phyloP scores from a whole-genome alignment of 1,140 invertebrate genomes.

The Drosophila hydei region DNA sequence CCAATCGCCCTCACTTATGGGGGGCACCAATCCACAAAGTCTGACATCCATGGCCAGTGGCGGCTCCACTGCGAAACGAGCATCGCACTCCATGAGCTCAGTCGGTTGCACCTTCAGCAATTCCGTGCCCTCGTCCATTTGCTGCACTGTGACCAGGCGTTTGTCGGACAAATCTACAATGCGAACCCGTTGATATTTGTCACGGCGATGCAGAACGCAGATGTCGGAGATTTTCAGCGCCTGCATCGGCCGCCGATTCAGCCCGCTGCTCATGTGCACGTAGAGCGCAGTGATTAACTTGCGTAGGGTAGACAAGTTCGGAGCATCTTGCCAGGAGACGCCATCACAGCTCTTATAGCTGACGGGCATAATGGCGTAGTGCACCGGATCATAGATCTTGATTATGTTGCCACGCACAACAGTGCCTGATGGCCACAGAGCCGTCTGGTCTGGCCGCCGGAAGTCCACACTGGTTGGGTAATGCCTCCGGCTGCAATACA shows the following conservation, averaged over 20 bases:
- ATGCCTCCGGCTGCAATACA: constrained; percentile 42
- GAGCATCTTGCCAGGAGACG: constrained; percentile 19
- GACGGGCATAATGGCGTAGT: constrained; percentile 37
- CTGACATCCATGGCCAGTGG: constrained; percentile 49
- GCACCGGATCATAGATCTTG: constrained; percentile 32
- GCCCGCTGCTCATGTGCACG: constrained; percentile 25
- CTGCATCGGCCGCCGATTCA: neutral
- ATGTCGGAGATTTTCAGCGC: constrained; percentile 29
- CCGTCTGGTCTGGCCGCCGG: neutral
- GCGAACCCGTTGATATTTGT: constrained; percentile 38
- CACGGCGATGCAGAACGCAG: constrained; percentile 27
- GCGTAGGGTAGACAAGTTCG: neutral
- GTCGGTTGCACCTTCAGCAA: constrained; percentile 12
- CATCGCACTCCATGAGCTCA: constrained; percentile 41
- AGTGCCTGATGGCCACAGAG: constrained; percentile 9
- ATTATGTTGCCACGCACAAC: constrained; percentile 35
- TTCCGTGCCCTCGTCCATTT: constrained; percentile 52
- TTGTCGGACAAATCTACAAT: constrained; percentile 28
- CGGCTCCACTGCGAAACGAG: constrained; percentile 7
- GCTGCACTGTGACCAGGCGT: constrained; percentile 30
- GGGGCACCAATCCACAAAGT: constrained; percentile 17
- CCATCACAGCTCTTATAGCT: constrained; percentile 24
- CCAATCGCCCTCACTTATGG: constrained; percentile 11
- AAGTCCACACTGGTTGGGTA: constrained; percentile 17
- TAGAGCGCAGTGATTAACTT: constrained; percentile 8